Evolutionary conservation across 2,888 invertebrate genomes (phyloP).

Genomic region (Agrochola macilenta): DNA sequence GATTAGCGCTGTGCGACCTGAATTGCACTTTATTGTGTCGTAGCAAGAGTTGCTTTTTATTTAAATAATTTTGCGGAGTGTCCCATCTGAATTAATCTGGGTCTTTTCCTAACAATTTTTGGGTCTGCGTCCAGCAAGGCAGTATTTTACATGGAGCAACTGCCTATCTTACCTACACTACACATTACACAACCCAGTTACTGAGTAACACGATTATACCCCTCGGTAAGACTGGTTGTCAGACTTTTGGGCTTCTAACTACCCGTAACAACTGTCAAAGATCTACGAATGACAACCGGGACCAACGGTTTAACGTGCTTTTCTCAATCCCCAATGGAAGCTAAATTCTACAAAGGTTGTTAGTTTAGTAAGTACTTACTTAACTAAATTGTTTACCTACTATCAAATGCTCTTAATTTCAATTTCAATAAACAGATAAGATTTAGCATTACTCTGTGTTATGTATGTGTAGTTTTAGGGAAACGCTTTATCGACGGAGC

Average conservation of each 20-base stretch:
- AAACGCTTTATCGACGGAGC: slow-evolving; percentile 44
- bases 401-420: background rate
- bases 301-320: background rate
- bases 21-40: too few species aligned
- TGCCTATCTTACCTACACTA: background rate
- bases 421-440: background rate
- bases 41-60: too few species aligned
- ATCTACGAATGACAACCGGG: background rate
- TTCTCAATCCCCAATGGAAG: background rate
- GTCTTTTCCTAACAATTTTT: too few species aligned
- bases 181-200: background rate
- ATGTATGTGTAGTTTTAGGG: slow-evolving; percentile 37
- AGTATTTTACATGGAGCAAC: background rate
- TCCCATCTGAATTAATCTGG: too few species aligned
- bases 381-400: background rate
- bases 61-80: too few species aligned
- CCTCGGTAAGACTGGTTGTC: background rate
- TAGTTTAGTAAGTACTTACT: background rate
- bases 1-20: too few species aligned
- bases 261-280: background rate
- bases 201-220: background rate
- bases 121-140: background rate
- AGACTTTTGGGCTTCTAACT: background rate
- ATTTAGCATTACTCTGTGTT: slow-evolving; percentile 1
- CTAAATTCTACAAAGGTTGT: background rate